Base-by-base conservation (phyloP, 2,113 vertebrate genomes). In the Nannospalax galili region DNA sequence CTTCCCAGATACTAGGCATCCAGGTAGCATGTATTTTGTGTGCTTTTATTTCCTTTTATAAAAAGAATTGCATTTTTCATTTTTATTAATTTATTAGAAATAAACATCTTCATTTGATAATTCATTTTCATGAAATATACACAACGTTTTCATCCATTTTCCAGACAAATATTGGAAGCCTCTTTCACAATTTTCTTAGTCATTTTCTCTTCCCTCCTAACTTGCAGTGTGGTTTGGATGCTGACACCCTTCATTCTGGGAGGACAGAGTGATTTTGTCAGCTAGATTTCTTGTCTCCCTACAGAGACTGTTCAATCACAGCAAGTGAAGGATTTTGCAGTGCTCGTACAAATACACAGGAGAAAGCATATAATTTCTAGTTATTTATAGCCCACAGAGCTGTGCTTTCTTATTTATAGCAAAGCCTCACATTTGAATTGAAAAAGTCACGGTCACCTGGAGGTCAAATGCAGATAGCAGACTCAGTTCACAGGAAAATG, bases 331-430 rank as follows among this genome's bases (percentile, higher is more conserved):
- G 93, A n/a, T 52, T 96, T 88, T 92, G 77, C 82, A 72, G 26
- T 24, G 67, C 56, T 94, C 35, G 69, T 94, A 35, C 85, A 88
- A 92, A 96, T 92, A 95, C 84, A 92, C 26, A 24, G 30, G 80
- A 37, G 91, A 93, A 97, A 97, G 56, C 90, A 91, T 93, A 30
- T 67, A 80, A 91, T 95, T 97, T 96, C 77, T 84, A 73, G 77
- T 90, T 95, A 84, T 93, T 96, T 82, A 69, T 94, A 97, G 95
- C 72, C 80, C 88, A 48, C 35, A 42, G 40, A 92, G 93, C 94
- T 88, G 56, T 78, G 77, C 79, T 10, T 0, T 73, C 30, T 97
- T 96, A 94, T 88, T 97, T 96, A 90, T 90, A 91, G 80, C 52
- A 35, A 45, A 82, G 75, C 93, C 62, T 60, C 79, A 95, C 24